phyloP scores from a whole-genome alignment of 2,888 invertebrate genomes.

The Pyrocoelia pectoralis region DNA sequence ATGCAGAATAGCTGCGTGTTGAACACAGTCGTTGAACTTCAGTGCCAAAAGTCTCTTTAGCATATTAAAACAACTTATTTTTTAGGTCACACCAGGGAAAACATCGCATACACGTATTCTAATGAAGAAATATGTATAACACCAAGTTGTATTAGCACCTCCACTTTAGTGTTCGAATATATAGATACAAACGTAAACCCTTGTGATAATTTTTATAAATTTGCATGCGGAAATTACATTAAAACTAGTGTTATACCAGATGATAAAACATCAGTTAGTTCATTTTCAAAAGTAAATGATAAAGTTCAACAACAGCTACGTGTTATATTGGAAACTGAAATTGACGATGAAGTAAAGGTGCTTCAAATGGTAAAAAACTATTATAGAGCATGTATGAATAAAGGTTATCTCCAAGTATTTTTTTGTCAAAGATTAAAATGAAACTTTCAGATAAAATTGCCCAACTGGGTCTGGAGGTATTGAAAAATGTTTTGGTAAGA shows the following conservation, averaged over 20 bases:
- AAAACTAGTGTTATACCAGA: slow-evolving; percentile 74
- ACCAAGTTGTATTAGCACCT: slow-evolving; percentile 79
- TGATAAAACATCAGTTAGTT: slow-evolving; percentile 69
- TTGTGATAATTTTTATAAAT: slow-evolving; percentile 79
- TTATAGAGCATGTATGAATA: slow-evolving; percentile 61
- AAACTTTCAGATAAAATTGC: slow-evolving; percentile 75
- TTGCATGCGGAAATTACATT: slow-evolving; percentile 75
- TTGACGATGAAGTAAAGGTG: slow-evolving; percentile 56
- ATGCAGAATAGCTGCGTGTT: too few species aligned
- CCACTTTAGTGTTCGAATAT: slow-evolving; percentile 70
- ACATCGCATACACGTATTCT: too few species aligned
- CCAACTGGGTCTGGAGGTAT: slow-evolving; percentile 71
- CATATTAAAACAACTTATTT: too few species aligned
- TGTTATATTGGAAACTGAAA: slow-evolving; percentile 54
- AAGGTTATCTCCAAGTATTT: slow-evolving; percentile 18
- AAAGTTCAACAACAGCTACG: slow-evolving; percentile 59
- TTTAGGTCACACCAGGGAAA: too few species aligned
- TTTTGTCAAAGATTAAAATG: not conserved
- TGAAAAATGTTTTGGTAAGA: slow-evolving; percentile 51
- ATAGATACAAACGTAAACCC: slow-evolving; percentile 75
- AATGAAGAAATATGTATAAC: slow-evolving; percentile 52
- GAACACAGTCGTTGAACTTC: too few species aligned
- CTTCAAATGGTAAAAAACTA: slow-evolving; percentile 58
- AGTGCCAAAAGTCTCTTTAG: too few species aligned
- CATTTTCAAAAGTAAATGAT: slow-evolving; percentile 59